Evolutionary conservation across 1,140 invertebrate genomes (phyloP).

Genomic region (Chrysoperla carnea): DNA sequence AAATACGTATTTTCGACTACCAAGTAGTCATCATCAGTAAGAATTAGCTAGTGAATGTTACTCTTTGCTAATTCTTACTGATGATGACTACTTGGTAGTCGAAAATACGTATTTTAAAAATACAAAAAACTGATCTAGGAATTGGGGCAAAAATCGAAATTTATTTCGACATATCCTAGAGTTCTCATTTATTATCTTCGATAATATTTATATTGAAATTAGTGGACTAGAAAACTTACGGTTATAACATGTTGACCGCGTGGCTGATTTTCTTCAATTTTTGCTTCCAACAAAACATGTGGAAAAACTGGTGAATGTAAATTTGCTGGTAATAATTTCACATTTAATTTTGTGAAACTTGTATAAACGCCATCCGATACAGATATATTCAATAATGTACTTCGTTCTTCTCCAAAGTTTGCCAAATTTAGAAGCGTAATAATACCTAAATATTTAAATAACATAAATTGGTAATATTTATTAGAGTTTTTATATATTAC

Average conservation of each 20-base stretch:
- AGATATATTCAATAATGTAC: slow-evolving; percentile 64
- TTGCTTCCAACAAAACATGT: slow-evolving; percentile 53
- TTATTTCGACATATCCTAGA: too few relatives aligned
- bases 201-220: too few relatives aligned
- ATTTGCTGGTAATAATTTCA: slow-evolving; percentile 67
- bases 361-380: slow-evolving; percentile 86
- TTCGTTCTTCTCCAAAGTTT: slow-evolving; percentile 38
- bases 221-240: slow-evolving; percentile 11
- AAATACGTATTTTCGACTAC: too few relatives aligned
- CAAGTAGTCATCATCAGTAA: too few relatives aligned
- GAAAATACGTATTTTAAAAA: too few relatives aligned
- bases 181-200: too few relatives aligned
- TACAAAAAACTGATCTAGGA: too few relatives aligned
- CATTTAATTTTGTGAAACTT: slow-evolving; percentile 60
- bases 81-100: too few relatives aligned
- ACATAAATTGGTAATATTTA: neutral
- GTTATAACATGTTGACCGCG: slow-evolving; percentile 53
- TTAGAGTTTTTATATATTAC: too few relatives aligned
- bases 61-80: too few relatives aligned
- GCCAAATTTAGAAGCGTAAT: slow-evolving; percentile 47
- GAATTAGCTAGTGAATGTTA: too few relatives aligned
- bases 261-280: slow-evolving; percentile 61
- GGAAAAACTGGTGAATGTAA: slow-evolving; percentile 59
- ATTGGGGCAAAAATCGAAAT: too few relatives aligned
- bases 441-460: slow-evolving; percentile 25